These are phyloP conservation scores for Ashinkailepas kermadecensis DNA, from an alignment of 2,888 invertebrate species.

Conservation along the genomic window DNA sequence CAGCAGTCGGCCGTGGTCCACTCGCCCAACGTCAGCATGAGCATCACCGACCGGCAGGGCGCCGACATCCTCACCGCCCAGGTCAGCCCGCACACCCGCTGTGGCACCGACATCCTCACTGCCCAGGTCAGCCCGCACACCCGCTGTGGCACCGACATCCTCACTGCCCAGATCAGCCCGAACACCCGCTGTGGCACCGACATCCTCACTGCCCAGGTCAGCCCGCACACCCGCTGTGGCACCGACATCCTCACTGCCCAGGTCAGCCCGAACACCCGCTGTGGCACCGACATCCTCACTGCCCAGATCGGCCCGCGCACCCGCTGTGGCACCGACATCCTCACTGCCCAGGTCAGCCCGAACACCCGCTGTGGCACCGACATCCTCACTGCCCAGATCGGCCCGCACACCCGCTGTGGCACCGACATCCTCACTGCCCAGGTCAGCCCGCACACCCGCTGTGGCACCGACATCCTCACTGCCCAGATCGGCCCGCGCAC, in stretches of 20 bases:
- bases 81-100: conserved; percentile 31
- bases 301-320: conserved; percentile 43
- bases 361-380: too few species aligned
- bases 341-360: conserved; percentile 42
- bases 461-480: conserved; percentile 41
- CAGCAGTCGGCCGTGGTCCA: conserved; percentile 44
- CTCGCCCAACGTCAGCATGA: conserved; percentile 46
- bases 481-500: conserved; percentile 43
- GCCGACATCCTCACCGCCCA: conserved; percentile 42
- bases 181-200: conserved; percentile 36
- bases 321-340: conserved; percentile 42
- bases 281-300: conserved; percentile 41
- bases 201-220: conserved; percentile 42
- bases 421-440: conserved; percentile 42
- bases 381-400: conserved; percentile 42
- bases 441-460: too few species aligned
- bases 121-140: conserved; percentile 39
- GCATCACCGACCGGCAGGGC: conserved; percentile 44
- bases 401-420: too few species aligned
- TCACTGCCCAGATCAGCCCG: conserved; percentile 40
- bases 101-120: conserved; percentile 40
- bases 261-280: too few species aligned
- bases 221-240: conserved; percentile 35
- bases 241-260: conserved; percentile 42
- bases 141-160: conserved; percentile 39